phyloP scores from a whole-genome alignment of 1,140 invertebrate species.

The Leptinotarsa lineolata region DNA sequence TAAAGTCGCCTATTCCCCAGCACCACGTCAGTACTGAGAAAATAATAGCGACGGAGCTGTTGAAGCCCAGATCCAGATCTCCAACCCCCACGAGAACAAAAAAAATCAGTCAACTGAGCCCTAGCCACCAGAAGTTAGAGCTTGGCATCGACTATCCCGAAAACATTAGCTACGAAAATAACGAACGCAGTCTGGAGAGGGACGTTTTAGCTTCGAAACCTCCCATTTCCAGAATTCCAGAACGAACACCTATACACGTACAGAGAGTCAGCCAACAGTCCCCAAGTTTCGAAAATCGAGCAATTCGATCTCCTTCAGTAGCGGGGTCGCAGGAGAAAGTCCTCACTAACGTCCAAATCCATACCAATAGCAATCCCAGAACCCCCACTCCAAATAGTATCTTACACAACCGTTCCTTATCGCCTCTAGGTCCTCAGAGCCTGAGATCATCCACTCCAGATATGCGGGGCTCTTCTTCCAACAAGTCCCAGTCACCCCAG shows the following conservation, averaged over 20 bases:
- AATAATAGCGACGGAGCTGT: slow-evolving; percentile 52
- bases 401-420: slow-evolving; percentile 31
- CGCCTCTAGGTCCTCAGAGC: slow-evolving; percentile 19
- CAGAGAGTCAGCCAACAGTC: slow-evolving; percentile 21
- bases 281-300: slow-evolving; percentile 9
- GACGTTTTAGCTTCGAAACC: slow-evolving; percentile 26
- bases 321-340: slow-evolving; percentile 22
- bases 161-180: slow-evolving; percentile 16
- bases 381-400: slow-evolving; percentile 33
- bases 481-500: slow-evolving; percentile 39
- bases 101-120: slow-evolving; percentile 11
- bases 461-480: slow-evolving; percentile 26
- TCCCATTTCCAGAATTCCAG: slow-evolving; percentile 31
- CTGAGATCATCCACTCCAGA: slow-evolving; percentile 31
- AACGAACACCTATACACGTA: not conserved
- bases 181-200: not conserved
- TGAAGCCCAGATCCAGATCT: slow-evolving; percentile 40
- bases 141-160: slow-evolving; percentile 39
- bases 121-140: slow-evolving; percentile 33
- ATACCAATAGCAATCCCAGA: slow-evolving; percentile 27
- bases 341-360: slow-evolving; percentile 36
- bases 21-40: slow-evolving; percentile 51
- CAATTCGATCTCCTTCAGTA: not conserved
- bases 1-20: slow-evolving; percentile 52
- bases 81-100: slow-evolving; percentile 35